phyloP scores from a whole-genome alignment of 2,888 invertebrate species.

The Diploptera punctata region DNA sequence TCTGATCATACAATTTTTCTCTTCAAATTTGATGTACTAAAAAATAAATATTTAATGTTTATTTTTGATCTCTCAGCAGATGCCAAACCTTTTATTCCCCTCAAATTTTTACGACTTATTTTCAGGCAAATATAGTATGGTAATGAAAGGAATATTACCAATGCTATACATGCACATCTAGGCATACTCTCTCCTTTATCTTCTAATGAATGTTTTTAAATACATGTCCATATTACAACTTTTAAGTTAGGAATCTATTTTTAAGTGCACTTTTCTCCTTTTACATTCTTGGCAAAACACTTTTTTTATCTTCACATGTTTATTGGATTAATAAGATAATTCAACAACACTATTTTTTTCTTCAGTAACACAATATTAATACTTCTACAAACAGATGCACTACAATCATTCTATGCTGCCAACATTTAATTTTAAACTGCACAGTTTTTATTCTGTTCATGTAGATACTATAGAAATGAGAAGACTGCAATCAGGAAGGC shows the following conservation, averaged over 20 bases:
- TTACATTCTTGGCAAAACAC: conserved; percentile 1
- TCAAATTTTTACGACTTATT: too few species aligned
- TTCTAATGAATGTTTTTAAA: not conserved
- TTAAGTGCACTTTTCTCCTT: conserved; percentile 35
- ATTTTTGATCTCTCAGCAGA: too few species aligned
- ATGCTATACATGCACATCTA: too few species aligned
- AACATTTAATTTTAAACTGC: not conserved
- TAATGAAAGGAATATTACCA: too few species aligned
- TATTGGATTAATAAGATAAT: not conserved
- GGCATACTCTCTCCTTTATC: too few species aligned
- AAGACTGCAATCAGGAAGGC: not conserved
- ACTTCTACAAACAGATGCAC: not conserved
- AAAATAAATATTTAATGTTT: too few species aligned
- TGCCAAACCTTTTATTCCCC: too few species aligned
- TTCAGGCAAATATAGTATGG: too few species aligned
- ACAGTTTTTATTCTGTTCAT: not conserved
- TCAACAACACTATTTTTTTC: not conserved
- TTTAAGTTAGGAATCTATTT: conserved; percentile 30
- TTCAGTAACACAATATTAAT: not conserved
- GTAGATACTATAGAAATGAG: not conserved
- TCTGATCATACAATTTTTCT: too few species aligned
- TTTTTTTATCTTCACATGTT: not conserved
- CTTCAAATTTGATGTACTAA: too few species aligned
- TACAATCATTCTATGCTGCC: not conserved
- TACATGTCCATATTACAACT: not conserved